A percentile compares a stretch with the other conserved stretches of the same genome.
These are phyloP conservation scores for Nomada hirtipes DNA, from an alignment of 2,888 invertebrate species.

Conservation along the genomic window DNA sequence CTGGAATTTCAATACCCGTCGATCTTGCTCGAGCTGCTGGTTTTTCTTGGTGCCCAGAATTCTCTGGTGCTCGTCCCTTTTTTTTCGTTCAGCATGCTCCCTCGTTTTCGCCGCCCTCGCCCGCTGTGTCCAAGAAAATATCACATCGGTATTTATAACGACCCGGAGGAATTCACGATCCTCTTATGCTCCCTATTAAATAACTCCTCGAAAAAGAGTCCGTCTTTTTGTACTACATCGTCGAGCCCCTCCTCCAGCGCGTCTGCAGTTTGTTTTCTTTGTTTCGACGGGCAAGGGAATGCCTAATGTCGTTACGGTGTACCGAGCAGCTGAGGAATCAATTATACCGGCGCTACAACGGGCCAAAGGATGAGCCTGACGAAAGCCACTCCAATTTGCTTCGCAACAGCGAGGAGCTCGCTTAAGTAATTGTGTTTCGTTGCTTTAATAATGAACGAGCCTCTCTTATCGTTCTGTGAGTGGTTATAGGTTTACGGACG, in stretches of 20 bases:
- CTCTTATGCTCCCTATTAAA: constrained; percentile 59
- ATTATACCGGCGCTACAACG: constrained; percentile 57
- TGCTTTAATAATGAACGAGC: constrained; percentile 60
- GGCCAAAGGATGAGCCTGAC: constrained; percentile 22
- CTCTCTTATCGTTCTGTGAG: constrained; percentile 38
- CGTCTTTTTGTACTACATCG: constrained; percentile 5
- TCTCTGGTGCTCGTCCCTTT: neutral
- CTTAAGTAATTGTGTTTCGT: constrained; percentile 55
- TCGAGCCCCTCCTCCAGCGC: neutral
- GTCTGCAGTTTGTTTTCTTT: constrained; percentile 2
- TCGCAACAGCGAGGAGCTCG: constrained; percentile 28
- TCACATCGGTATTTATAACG: constrained; percentile 63
- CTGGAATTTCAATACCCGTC: constrained; percentile 73
- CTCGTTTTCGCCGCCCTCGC: constrained; percentile 17
- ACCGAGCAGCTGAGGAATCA: constrained; percentile 50
- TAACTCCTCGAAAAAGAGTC: constrained; percentile 52
- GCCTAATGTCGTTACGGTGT: constrained; percentile 25
- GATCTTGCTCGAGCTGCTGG: constrained; percentile 55
- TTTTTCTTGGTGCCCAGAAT: neutral
- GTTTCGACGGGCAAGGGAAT: constrained; percentile 15
- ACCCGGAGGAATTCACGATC: constrained; percentile 52
- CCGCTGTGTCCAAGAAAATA: constrained; percentile 43
- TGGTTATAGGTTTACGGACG: constrained; percentile 7
- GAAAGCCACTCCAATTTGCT: constrained; percentile 44
- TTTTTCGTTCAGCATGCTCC: constrained; percentile 52